Base-by-base conservation (phyloP, 2,888 invertebrate genomes). In the Timema podura region DNA sequence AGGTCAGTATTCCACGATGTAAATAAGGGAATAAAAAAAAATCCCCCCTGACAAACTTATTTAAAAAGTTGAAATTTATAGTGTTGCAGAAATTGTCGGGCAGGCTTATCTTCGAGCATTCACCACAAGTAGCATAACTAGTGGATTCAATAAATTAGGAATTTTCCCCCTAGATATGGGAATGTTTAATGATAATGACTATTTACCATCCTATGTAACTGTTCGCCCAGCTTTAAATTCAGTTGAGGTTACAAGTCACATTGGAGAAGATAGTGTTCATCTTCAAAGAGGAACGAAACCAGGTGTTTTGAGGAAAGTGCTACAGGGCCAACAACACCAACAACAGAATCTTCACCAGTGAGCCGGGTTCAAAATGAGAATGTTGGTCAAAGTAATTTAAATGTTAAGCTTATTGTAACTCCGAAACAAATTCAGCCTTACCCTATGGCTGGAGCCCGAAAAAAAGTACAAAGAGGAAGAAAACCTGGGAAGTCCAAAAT, bases 131-230 rank as follows among this genome's bases (percentile, higher is more conserved):
- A 73, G 70, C 67, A 73, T 70, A 48, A 61, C 57, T 49, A 59
- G 65, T 65, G 73, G 70, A n/a, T 71, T 71, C 64, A 68, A 64
- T 44, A 69, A 71, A 71, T 6, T 67, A 47, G 71, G 71, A 65
- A 72, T 69, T 48, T 68, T 48, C n/a, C 70, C 68, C 48, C 15
- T 65, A 9, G 30, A 72, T 54, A 51, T 10, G 6, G 61, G 30
- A 5, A 45, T 61, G 30, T 49, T 61, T 61, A 61, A 61, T 59
- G 59, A 59, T 61, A 3, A 30, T 30, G 61, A 61, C 8, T 30
- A 16, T 61, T 30, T 61, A 10, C 30, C 61, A 16, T 61, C 5
- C 16, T 30, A 61, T 30, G 61, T 61, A 30, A 61, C 16, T 16
- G 30, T 44, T 11, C 61, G 13, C 11, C 49, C 49, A 15, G 45